These are phyloP conservation scores for Poeciliopsis presidionis DNA, from an alignment of 2,797 vertebrate genomes.

Conservation along the genomic window DNA sequence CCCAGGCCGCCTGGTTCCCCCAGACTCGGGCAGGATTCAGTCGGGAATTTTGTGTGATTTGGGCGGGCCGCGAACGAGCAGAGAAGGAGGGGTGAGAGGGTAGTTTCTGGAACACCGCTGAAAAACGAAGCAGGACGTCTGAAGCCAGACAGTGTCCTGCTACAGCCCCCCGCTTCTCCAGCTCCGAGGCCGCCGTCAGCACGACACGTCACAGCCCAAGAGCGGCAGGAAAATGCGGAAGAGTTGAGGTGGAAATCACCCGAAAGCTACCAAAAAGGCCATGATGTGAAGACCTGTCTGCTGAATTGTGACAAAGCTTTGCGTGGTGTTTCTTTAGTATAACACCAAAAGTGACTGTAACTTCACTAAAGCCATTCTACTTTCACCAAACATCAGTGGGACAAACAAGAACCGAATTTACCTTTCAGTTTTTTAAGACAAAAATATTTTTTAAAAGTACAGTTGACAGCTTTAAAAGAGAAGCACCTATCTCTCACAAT, in stretches of 20 bases:
- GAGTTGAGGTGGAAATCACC: constrained; percentile 82
- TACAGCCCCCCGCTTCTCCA: constrained; percentile 91
- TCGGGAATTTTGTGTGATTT: constrained; percentile 82
- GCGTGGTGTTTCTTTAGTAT: constrained; percentile 21
- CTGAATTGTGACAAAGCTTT: constrained; percentile 1
- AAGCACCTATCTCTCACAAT: no score
- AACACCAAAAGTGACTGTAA: constrained; percentile 9
- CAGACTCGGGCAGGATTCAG: constrained; percentile 85
- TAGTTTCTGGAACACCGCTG: constrained; percentile 82
- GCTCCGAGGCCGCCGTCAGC: constrained; percentile 93
- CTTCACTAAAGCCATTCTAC: not conserved
- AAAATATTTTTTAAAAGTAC: constrained; percentile 31
- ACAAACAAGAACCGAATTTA: constrained; percentile 13
- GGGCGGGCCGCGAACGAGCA: constrained; percentile 88
- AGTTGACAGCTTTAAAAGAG: not conserved
- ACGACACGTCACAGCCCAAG: constrained; percentile 94
- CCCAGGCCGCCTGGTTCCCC: constrained; percentile 83
- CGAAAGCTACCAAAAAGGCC: constrained; percentile 73
- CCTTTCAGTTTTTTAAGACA: not conserved
- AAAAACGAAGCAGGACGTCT: constrained; percentile 78
- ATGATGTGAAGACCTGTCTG: constrained; percentile 46
- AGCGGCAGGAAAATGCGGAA: constrained; percentile 95
- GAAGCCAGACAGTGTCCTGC: constrained; percentile 79
- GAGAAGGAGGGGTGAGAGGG: constrained; percentile 91
- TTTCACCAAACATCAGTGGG: not conserved